phyloP scores from a whole-genome alignment of 2,888 invertebrate genomes.

The Zhengitettix transpicula region DNA sequence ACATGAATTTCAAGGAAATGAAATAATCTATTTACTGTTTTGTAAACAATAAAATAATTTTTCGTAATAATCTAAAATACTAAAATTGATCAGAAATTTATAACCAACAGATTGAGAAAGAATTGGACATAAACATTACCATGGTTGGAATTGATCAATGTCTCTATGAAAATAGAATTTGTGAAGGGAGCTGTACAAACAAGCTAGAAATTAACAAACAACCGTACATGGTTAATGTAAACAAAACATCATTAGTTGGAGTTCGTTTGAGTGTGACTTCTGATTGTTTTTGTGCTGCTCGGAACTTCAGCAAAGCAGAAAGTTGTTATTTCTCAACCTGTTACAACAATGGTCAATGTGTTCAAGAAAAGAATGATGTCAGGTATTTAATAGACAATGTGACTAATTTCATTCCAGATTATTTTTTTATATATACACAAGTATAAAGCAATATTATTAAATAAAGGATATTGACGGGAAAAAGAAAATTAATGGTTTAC shows the following conservation, averaged over 20 bases:
- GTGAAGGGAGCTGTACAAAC: conserved; percentile 34
- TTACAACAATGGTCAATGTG: conserved; percentile 38
- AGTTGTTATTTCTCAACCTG: conserved; percentile 30
- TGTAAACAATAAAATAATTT: too few species aligned
- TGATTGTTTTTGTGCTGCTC: conserved; percentile 28
- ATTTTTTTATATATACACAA: too few species aligned
- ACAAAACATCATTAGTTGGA: conserved; percentile 38
- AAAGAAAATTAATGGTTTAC: too few species aligned
- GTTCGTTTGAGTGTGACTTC: conserved; percentile 31
- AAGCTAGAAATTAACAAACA: conserved; percentile 20
- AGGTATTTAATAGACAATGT: background rate
- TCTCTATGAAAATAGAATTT: conserved; percentile 25
- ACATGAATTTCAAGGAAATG: too few species aligned
- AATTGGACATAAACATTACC: conserved; percentile 30
- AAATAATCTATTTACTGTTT: too few species aligned
- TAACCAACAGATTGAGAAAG: conserved; percentile 24
- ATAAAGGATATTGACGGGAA: too few species aligned
- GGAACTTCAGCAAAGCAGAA: conserved; percentile 28
- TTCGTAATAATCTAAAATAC: too few species aligned
- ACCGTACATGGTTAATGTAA: conserved; percentile 34
- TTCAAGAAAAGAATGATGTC: conserved; percentile 25
- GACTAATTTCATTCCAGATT: too few species aligned
- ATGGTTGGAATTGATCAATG: conserved; percentile 37
- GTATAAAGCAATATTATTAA: too few species aligned
- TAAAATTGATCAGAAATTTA: too few species aligned